phyloP scores from a whole-genome alignment of 2,113 vertebrate genomes.

The Copsychus sechellarum region DNA sequence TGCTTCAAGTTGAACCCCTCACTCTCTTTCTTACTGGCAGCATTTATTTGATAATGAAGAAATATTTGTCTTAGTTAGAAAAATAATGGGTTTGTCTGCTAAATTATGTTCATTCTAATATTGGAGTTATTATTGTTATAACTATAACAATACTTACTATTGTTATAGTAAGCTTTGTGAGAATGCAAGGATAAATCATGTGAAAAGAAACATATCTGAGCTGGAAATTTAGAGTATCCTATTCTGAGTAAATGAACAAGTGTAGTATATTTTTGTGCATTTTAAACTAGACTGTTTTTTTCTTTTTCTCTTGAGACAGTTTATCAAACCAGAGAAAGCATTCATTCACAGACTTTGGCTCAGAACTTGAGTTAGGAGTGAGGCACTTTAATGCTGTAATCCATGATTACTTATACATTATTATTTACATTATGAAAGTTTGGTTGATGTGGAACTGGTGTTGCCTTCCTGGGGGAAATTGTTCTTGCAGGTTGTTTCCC shows the following conservation, averaged over 20 bases:
- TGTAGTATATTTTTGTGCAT: background rate
- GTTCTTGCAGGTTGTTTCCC: background rate
- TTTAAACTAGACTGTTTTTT: background rate
- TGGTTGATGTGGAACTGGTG: background rate
- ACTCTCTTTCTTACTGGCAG: background rate
- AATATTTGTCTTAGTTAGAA: background rate
- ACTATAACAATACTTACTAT: too few species aligned
- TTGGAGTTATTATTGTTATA: background rate
- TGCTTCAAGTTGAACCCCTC: background rate
- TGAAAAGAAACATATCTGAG: background rate
- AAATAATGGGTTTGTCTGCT: background rate
- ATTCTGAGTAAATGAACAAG: background rate
- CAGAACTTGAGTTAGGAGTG: slow-evolving; percentile 11
- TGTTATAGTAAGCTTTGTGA: background rate
- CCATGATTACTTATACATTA: background rate
- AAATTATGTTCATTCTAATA: background rate
- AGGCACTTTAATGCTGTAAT: background rate
- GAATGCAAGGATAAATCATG: background rate
- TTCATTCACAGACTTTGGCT: slow-evolving; percentile 30
- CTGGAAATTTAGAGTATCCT: background rate
- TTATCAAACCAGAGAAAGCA: slow-evolving; percentile 43
- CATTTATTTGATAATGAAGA: background rate
- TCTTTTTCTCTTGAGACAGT: slow-evolving; percentile 12
- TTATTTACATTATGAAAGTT: slow-evolving; percentile 3
- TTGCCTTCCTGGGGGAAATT: background rate